These are phyloP conservation scores for Entomobrya proxima DNA, from an alignment of 2,888 invertebrate species.

Conservation along the genomic window DNA sequence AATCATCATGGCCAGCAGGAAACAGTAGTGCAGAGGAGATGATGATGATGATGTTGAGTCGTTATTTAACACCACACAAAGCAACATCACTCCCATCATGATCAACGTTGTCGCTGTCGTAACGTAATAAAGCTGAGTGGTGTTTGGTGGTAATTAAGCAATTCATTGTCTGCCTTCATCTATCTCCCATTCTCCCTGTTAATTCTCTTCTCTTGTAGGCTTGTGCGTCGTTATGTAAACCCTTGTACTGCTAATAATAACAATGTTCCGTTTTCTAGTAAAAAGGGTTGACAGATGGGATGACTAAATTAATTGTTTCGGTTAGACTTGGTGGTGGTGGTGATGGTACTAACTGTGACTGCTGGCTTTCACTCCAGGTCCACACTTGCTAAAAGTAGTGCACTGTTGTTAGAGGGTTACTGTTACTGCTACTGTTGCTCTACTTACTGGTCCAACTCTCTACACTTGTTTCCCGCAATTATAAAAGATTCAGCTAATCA, in stretches of 20 bases:
- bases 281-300: constrained; percentile 31
- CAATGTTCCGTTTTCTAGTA: neutral
- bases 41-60: neutral
- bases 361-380: neutral
- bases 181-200: neutral
- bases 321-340: neutral
- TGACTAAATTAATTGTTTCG: constrained; percentile 38
- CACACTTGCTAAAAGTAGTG: neutral
- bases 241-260: no score
- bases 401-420: no score
- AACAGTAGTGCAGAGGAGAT: no score
- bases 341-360: neutral
- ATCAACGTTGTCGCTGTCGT: neutral
- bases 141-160: constrained; percentile 28
- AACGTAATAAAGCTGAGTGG: constrained; percentile 39
- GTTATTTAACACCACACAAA: neutral
- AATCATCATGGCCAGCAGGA: no score
- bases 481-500: constrained; percentile 26
- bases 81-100: neutral
- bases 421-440: neutral
- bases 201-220: neutral
- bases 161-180: neutral
- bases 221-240: neutral
- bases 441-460: neutral
- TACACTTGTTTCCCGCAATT: neutral